Conservation (phyloP, 2,113 vertebrate species). For the Gobius niger region DNA sequence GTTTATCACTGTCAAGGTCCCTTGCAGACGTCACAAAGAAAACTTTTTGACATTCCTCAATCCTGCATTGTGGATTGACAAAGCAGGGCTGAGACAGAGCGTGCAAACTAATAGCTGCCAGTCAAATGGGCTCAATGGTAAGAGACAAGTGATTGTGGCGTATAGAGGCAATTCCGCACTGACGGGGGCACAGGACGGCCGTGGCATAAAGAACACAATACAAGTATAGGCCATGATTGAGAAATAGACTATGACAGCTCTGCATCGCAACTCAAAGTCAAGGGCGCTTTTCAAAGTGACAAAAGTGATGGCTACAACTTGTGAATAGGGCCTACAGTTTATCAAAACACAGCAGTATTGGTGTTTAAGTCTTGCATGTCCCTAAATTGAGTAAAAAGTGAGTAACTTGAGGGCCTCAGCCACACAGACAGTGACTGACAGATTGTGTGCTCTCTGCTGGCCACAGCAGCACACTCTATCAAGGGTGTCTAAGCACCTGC, state of each 20-base stretch:
- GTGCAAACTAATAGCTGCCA: conserved; percentile 43
- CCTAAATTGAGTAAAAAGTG: no score
- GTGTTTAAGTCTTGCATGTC: no score
- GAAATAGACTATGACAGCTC: conserved; percentile 30
- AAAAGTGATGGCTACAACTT: neutral
- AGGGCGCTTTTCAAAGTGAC: conserved; percentile 11
- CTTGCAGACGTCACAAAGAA: conserved; percentile 31
- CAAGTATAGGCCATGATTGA: conserved; percentile 35
- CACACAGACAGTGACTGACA: conserved; percentile 5
- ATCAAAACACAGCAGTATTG: no score
- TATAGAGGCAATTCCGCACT: conserved; percentile 49
- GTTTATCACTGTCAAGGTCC: conserved; percentile 36
- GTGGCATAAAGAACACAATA: conserved; percentile 31
- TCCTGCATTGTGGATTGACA: conserved; percentile 47
- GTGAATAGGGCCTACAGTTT: no score
- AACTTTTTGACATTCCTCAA: conserved; percentile 44
- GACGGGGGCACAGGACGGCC: neutral
- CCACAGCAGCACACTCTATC: conserved; percentile 24
- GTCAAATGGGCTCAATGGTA: conserved; percentile 35
- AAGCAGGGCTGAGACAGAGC: conserved; percentile 31
- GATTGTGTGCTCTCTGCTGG: conserved; percentile 9
- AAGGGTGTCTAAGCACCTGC: conserved; percentile 3
- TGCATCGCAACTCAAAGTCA: conserved; percentile 12
- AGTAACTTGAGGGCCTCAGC: no score
- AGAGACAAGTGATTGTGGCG: conserved; percentile 45